Base-by-base conservation (phyloP, 2,113 vertebrate species). In the Myrmophylax atrothorax region DNA sequence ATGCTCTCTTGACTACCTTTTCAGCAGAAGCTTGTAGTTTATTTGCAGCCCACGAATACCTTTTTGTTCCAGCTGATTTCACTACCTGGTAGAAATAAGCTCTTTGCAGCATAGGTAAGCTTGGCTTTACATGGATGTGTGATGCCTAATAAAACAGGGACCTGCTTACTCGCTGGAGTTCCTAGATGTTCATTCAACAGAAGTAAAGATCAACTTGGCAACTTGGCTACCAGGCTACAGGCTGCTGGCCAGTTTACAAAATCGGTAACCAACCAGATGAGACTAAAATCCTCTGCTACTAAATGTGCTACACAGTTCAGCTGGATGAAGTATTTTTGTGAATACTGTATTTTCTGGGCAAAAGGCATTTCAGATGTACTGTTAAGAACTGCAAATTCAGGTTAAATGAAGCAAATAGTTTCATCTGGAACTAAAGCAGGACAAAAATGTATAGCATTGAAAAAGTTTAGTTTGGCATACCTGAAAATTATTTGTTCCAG, bases 181-280 rank as follows among this genome's bases (percentile, higher is more conserved):
- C 81, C 91, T 95, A 73, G 81, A 91, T 78, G 58, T 90, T 90
- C 56, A 62, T 90, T 92, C 86, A 94, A 42, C 10, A 93, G 75
- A 89, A 96, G 87, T 77, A 94, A 89, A 91, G 78, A 89, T 77
- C 44, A 60, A 26, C 64, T 94, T 78, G 64, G 72, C 77, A 94
- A 68, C 62, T 72, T 60, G 69, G 69, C 89, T 91, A 90, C 56
- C 40, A 67, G 52, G 44, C 67, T 88, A 47, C 59, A 81, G 73
- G 67, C 87, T 95, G 70, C 42, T 11, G 5, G 47, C 79, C 76
- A 52, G 44, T 81, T 93, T 90, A 67, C 76, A 94, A 91, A 85
- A 90, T 66, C 47, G 64, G 64, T 40, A 90, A 84, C 40, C 31
- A 58, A 50, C n/a, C 20, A 38, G 33, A 93, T 10, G 63, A 76